Conservation (phyloP, 2,797 vertebrate species). For the Onychomys arenicola region DNA sequence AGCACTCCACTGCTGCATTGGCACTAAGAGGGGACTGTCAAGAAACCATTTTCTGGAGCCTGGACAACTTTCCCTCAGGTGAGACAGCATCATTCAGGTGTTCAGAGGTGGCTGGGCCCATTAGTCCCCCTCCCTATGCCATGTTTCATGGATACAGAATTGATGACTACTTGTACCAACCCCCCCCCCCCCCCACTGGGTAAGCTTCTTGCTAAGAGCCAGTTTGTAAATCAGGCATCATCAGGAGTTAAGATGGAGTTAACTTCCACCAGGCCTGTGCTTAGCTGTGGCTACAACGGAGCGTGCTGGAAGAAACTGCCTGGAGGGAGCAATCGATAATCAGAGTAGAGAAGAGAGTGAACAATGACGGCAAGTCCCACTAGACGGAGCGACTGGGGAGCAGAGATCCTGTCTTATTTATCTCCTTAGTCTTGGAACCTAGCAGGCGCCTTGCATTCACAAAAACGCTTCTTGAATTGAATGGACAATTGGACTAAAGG, state of each 20-base stretch:
- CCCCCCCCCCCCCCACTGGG: too few species aligned
- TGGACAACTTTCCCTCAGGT: background rate
- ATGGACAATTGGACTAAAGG: slow-evolving; percentile 7
- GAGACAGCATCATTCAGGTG: background rate
- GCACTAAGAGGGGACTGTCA: background rate
- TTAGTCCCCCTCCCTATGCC: background rate
- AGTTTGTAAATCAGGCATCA: slow-evolving; percentile 62
- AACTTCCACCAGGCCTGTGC: slow-evolving; percentile 3
- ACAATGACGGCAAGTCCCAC: background rate
- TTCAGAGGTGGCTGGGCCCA: background rate
- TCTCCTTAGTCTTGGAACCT: slow-evolving; percentile 49
- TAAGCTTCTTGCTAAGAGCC: slow-evolving; percentile 26
- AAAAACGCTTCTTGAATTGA: slow-evolving; percentile 15
- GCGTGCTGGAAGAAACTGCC: slow-evolving; percentile 45
- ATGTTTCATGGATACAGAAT: slow-evolving; percentile 49
- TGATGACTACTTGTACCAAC: background rate
- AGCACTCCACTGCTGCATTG: background rate
- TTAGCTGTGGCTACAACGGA: slow-evolving; percentile 54
- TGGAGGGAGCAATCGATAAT: slow-evolving; percentile 49
- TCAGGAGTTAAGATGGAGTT: slow-evolving; percentile 40
- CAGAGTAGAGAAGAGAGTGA: slow-evolving; percentile 22
- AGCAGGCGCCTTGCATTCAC: background rate
- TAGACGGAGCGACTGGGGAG: background rate
- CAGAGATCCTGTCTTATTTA: slow-evolving; percentile 54
- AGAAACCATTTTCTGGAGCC: slow-evolving; percentile 10